Base-by-base conservation (phyloP, 2,113 vertebrate genomes). In the Theristicus caerulescens region DNA sequence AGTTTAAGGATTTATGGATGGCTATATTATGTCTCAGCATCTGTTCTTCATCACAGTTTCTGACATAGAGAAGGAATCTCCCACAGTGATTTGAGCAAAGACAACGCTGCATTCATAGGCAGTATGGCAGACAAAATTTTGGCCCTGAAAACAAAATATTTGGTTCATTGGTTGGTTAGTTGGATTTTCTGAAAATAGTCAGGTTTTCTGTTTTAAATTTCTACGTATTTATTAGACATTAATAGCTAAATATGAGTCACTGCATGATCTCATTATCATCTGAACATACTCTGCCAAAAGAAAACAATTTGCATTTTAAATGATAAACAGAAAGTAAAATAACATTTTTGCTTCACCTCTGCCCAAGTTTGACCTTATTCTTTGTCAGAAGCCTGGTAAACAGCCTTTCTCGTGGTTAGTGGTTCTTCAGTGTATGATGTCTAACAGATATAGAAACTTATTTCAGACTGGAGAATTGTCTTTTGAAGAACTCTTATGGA, bases 21-120 rank as follows among this genome's bases (percentile, higher is more conserved):
- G 72, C 59, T 90, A 31, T 90, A 78, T 86, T 70, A 65, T 88
- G 32, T 88, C 82, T 86, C 82, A 80, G 58, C 92, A 95, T 93
- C 90, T 94, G 95, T 93, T 97, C 67, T 97, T n/a, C 82, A 88
- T 95, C 85, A 83, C 57, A 70, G 7, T 10, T 78, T 92, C 55
- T 86, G 72, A 81, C 55, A 71, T 10, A 26, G 29, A 88, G 59
- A 92, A 88, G 17, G 31, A 88, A 71, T 67, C 64, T 94, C 81
- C 52, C 86, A 86, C 77, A 91, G 80, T 42, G 47, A 57, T 87
- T 74, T 82, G 31, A 85, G 42, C 38, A 81, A 95, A 90, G 82
- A 81, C 36, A 90, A 78, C 51, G n/a, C 49, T 80, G 40, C 40
- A 69, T 89, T 94, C 90, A 90, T 40, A 65, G 64, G 58, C 44